Base-by-base conservation (phyloP, 1,140 invertebrate species). In the Littorina saxatilis region DNA sequence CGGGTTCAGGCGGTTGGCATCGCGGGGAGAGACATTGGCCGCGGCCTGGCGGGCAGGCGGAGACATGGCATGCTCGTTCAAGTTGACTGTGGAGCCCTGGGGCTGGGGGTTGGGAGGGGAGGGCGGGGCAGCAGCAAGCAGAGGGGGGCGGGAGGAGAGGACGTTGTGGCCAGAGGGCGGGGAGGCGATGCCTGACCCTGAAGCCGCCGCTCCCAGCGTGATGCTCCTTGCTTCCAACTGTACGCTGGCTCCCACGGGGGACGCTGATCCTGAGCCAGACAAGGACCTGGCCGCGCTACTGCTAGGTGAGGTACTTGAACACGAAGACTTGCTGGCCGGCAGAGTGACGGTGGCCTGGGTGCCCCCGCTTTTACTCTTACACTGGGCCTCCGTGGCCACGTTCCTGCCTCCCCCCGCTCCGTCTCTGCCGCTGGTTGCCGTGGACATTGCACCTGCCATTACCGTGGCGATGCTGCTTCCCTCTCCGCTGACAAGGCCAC, bases 1-100 rank as follows among this genome's bases (percentile, higher is more conserved):
- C n/a, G 88, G 86, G 78, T 88, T 89, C 40, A 89, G 73, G 47
- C 84, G 76, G 43, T n/a, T 61, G 70, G 73, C 79, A 35, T 87
- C 86, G 80, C 86, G 55, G 5, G 76, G 15, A 0, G 74, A 76
- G 15, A 76, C 75, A 0, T 52, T 70, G 55, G 83, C 86, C 17
- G 80, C 77, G 27, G 85, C 81, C 70, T 82, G 79, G 23, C 85
- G 83, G n/a, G 84, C 63, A 15, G 83, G 50, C 27, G 82, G 79
- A 79, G 47, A 76, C 81, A 70, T 82, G 80, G 66, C 75, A 58
- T 61, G 82, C 61, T 74, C 85, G 76, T 73, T 82, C 79, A 70
- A 79, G 79, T 55, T 80, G 39, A 80, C 77, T 52, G 43, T 74
- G 55, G 50, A 82, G 13, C 66, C 80, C 75, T 80, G 79, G 35